Evolutionary conservation across 2,888 invertebrate species (phyloP).

Genomic region (Leptogaster cylindrica): DNA sequence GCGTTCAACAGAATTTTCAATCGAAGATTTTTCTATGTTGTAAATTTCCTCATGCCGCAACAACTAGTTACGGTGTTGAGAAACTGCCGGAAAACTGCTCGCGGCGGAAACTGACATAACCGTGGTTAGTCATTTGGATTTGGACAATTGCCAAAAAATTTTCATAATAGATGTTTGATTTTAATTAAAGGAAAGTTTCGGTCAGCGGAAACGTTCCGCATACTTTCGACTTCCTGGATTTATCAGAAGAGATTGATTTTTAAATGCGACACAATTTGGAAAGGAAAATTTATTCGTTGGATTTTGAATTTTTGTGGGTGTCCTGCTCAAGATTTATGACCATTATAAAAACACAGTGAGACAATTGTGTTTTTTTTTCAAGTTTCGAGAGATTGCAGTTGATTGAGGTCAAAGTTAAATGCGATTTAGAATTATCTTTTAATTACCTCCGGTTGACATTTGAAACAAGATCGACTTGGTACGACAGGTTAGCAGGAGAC

Average conservation of each 20-base stretch:
- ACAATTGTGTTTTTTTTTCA: too few relatives aligned
- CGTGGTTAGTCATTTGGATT: constrained; percentile 33
- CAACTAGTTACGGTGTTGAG: constrained; percentile 7
- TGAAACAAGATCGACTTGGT: too few relatives aligned
- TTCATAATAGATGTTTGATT: constrained; percentile 33
- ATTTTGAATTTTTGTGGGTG: not conserved
- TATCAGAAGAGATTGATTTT: not conserved
- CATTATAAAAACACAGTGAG: too few relatives aligned
- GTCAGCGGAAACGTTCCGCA: not conserved
- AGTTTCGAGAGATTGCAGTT: too few relatives aligned
- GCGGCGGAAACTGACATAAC: constrained; percentile 30
- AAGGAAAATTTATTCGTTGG: not conserved
- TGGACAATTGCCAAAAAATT: constrained; percentile 32
- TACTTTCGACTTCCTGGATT: too few relatives aligned
- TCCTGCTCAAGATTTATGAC: too few relatives aligned
- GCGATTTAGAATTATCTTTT: too few relatives aligned
- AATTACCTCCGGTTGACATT: too few relatives aligned
- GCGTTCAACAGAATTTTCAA: constrained; percentile 14
- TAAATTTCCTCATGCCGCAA: constrained; percentile 7
- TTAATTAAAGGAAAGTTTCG: constrained; percentile 28
- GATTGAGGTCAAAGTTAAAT: too few relatives aligned
- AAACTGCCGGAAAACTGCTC: constrained; percentile 6
- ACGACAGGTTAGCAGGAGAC: too few relatives aligned
- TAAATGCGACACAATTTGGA: not conserved
- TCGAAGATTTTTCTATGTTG: constrained; percentile 3